A percentile compares a stretch with the other conserved stretches of the same genome.
Conservation (phyloP, 2,113 vertebrate species). For the Orientallactaga bullata region DNA sequence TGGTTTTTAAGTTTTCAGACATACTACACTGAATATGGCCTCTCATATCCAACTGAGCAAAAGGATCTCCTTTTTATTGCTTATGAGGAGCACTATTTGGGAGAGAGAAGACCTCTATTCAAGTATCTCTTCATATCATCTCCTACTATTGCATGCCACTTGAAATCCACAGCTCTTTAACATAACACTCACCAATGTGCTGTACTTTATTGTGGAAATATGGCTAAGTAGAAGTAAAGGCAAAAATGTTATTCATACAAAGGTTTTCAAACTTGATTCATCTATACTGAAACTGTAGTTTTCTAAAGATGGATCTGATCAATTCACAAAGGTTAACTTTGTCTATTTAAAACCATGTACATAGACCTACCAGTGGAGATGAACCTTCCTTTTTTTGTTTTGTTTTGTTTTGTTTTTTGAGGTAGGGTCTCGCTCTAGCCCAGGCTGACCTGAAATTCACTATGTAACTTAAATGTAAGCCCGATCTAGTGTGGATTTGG, state of each 20-base stretch:
- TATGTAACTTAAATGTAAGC: background rate
- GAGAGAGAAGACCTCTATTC: background rate
- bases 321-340: background rate
- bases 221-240: conserved; percentile 27
- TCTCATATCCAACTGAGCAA: background rate
- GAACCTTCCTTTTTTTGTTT: background rate
- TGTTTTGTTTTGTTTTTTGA: no score
- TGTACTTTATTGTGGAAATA: conserved; percentile 6
- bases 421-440: no score
- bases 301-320: conserved; percentile 18
- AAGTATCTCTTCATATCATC: background rate
- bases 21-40: background rate
- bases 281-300: background rate
- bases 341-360: conserved; percentile 9
- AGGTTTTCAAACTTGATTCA: conserved; percentile 19
- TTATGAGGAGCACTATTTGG: no score
- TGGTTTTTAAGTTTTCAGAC: background rate
- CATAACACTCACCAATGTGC: background rate
- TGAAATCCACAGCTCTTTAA: conserved; percentile 30
- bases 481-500: background rate
- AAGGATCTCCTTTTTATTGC: background rate
- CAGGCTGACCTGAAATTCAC: no score
- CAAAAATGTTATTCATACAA: background rate
- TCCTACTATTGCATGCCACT: background rate
- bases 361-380: background rate